Evolutionary conservation across 2,113 vertebrate genomes (phyloP).

Genomic region (Melanerpes aurifrons): DNA sequence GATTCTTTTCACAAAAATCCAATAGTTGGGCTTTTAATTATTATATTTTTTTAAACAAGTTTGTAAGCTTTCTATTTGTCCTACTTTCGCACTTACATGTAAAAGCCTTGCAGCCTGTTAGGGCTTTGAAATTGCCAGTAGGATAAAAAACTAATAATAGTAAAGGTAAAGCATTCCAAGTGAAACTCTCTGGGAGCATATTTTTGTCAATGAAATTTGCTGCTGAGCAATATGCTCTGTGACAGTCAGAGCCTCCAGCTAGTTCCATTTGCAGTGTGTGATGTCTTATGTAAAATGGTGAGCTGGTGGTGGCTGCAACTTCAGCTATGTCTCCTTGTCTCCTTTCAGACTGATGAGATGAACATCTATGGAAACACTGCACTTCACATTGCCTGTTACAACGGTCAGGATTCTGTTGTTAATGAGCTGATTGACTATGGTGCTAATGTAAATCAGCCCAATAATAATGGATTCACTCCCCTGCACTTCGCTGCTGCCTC

Average conservation of each 20-base stretch:
- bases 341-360: slow-evolving; percentile 90
- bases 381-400: slow-evolving; percentile 94
- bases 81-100: neutral
- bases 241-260: slow-evolving; percentile 34
- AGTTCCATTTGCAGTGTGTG: neutral
- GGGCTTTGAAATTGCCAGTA: neutral
- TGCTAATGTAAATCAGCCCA: slow-evolving; percentile 94
- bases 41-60: neutral
- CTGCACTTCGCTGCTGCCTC: slow-evolving; percentile 96
- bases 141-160: slow-evolving; percentile 1
- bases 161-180: neutral
- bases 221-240: neutral
- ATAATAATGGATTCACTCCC: slow-evolving; percentile 95
- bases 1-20: neutral
- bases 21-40: neutral
- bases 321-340: neutral
- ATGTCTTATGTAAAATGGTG: neutral
- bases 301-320: neutral
- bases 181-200: neutral
- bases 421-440: slow-evolving; percentile 95
- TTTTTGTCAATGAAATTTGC: slow-evolving; percentile 41
- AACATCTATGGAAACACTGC: slow-evolving; percentile 95
- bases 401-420: slow-evolving; percentile 93
- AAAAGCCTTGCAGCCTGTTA: neutral
- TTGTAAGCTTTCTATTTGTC: neutral